Percentiles rank a stretch among this genome's conserved stretches.
Conservation (phyloP, 2,797 vertebrate genomes). For the Sciurus vulgaris region DNA sequence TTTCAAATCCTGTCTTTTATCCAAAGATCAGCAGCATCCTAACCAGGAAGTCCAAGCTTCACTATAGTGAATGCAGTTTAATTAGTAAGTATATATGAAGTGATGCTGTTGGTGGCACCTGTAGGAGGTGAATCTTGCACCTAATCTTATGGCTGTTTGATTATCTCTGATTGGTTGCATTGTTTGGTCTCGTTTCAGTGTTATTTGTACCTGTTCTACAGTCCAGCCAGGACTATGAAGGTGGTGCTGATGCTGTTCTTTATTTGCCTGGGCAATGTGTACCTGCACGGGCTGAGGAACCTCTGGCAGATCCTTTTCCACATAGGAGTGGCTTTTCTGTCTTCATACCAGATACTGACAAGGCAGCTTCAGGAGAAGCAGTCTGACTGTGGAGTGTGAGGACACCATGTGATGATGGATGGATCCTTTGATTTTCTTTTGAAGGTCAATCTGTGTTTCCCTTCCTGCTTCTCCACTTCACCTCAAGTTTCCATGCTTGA, state of each 20-base stretch:
- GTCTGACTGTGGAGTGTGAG: slow-evolving; percentile 93
- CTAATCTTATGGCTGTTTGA: fast-evolving
- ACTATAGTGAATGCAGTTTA: neutral
- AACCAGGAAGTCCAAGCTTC: neutral
- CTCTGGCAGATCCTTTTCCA: slow-evolving; percentile 96
- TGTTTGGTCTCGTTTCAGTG: slow-evolving; percentile 89
- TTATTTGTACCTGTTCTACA: slow-evolving; percentile 96
- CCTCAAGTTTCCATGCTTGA: slow-evolving; percentile 28
- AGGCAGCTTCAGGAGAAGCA: slow-evolving; percentile 92
- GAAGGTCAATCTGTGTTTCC: neutral
- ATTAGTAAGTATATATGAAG: neutral
- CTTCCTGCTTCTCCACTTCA: neutral
- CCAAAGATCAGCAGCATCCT: neutral
- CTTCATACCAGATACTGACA: slow-evolving; percentile 92
- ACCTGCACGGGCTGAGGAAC: slow-evolving; percentile 93
- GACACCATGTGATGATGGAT: fast-evolving
- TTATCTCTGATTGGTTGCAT: slow-evolving; percentile 18
- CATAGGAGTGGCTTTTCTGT: slow-evolving; percentile 92
- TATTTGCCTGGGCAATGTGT: slow-evolving; percentile 93
- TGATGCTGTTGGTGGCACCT: neutral
- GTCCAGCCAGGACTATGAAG: slow-evolving; percentile 92
- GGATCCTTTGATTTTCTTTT: neutral
- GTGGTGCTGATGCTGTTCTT: slow-evolving; percentile 89
- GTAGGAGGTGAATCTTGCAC: fast-evolving
- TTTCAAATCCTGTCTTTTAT: neutral